Conservation (phyloP, 2,888 invertebrate genomes). For the Drosophila flavopinicola region DNA sequence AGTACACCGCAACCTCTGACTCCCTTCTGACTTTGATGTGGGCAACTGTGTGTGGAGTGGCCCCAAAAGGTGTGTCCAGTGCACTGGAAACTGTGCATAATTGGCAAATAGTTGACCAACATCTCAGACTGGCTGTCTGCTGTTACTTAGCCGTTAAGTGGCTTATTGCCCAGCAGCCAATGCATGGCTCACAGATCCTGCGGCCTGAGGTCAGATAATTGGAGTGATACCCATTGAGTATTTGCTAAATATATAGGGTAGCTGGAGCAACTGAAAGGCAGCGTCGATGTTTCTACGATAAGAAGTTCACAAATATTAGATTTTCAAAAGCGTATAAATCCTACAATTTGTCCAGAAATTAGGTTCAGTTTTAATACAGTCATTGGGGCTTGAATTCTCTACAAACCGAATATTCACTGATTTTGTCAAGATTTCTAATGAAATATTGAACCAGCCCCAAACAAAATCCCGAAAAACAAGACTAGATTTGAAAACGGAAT, state of each 20-base stretch:
- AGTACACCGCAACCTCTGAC: constrained; percentile 40
- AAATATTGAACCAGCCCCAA: too few relatives aligned
- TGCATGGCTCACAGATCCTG: constrained; percentile 6
- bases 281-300: not conserved
- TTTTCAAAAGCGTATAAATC: too few relatives aligned
- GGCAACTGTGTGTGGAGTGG: constrained; percentile 14
- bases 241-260: not conserved
- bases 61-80: constrained; percentile 36
- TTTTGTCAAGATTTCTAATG: too few relatives aligned
- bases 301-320: too few relatives aligned
- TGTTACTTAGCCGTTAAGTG: constrained; percentile 42
- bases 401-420: too few relatives aligned
- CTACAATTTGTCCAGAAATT: too few relatives aligned
- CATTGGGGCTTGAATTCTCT: too few relatives aligned
- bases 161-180: constrained; percentile 35
- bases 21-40: constrained; percentile 59
- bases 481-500: too few relatives aligned
- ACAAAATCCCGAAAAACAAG: too few relatives aligned
- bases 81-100: constrained; percentile 62
- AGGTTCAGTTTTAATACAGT: too few relatives aligned
- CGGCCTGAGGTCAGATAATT: constrained; percentile 22
- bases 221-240: not conserved
- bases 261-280: not conserved
- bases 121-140: constrained; percentile 29
- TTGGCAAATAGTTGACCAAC: constrained; percentile 61